These are phyloP conservation scores for Pangasius krempfi DNA, from an alignment of 2,797 vertebrate genomes.

Conservation along the genomic window DNA sequence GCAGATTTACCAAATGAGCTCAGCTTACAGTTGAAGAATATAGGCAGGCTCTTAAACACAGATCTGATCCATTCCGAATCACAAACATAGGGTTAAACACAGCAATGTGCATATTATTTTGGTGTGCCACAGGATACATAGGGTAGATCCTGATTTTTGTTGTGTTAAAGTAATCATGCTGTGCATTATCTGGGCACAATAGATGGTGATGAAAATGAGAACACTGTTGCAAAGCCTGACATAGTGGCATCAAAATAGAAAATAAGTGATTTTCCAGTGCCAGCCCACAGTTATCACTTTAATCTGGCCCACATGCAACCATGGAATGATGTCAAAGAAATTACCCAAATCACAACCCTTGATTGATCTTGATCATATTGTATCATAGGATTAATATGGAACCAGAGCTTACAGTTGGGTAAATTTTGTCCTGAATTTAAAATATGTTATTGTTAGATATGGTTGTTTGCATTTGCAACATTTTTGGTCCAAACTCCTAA, in stretches of 20 bases:
- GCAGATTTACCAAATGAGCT: constrained; percentile 35
- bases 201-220: neutral
- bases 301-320: neutral
- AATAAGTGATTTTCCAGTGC: neutral
- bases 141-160: neutral
- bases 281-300: neutral
- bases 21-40: neutral
- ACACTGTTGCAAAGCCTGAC: no score
- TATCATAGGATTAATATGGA: neutral
- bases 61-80: neutral
- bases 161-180: neutral
- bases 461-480: neutral
- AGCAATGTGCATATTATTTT: neutral
- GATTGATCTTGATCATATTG: neutral
- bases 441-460: neutral
- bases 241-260: neutral
- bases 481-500: neutral
- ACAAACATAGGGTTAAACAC: neutral
- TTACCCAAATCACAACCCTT: neutral
- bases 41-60: neutral
- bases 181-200: neutral
- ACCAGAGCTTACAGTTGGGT: neutral
- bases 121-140: neutral
- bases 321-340: neutral
- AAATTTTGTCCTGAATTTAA: neutral